Evolutionary conservation across 2,888 invertebrate species (phyloP).

Genomic region (Sphaerophoria rueppellii): DNA sequence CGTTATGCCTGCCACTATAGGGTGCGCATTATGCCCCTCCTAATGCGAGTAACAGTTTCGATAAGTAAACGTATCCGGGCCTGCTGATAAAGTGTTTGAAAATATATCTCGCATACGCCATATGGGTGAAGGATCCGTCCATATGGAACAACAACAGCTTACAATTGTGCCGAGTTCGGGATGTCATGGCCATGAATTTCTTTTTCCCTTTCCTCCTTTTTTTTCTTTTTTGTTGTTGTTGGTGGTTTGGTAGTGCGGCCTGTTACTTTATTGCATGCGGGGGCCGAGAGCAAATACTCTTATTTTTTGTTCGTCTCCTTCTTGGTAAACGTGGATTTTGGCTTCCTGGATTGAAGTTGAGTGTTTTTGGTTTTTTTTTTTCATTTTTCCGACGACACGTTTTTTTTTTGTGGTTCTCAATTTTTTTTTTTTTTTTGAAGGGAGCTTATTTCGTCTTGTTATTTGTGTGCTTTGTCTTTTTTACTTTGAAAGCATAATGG

Average conservation of each 20-base stretch:
- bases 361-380: slow-evolving; percentile 40
- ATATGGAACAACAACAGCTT: slow-evolving; percentile 12
- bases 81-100: slow-evolving; percentile 71
- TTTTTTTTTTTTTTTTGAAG: slow-evolving; percentile 13
- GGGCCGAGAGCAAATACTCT: neutral
- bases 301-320: slow-evolving; percentile 1
- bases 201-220: neutral
- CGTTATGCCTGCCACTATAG: too few species aligned
- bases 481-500: slow-evolving; percentile 57
- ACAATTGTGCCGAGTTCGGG: slow-evolving; percentile 18
- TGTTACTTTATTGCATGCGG: slow-evolving; percentile 44
- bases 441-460: neutral
- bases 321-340: slow-evolving; percentile 27
- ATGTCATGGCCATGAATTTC: slow-evolving; percentile 49
- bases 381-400: slow-evolving; percentile 15
- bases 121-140: slow-evolving; percentile 13
- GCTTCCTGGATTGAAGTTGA: slow-evolving; percentile 61
- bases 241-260: slow-evolving; percentile 7
- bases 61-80: slow-evolving; percentile 71
- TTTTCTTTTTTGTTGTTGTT: neutral
- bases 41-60: slow-evolving; percentile 73
- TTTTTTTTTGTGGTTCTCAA: slow-evolving; percentile 7
- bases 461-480: slow-evolving; percentile 25
- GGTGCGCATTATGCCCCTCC: slow-evolving; percentile 49
- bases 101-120: slow-evolving; percentile 65